Evolutionary conservation across 2,888 invertebrate species (phyloP).

Genomic region (Stomorhina lunata): DNA sequence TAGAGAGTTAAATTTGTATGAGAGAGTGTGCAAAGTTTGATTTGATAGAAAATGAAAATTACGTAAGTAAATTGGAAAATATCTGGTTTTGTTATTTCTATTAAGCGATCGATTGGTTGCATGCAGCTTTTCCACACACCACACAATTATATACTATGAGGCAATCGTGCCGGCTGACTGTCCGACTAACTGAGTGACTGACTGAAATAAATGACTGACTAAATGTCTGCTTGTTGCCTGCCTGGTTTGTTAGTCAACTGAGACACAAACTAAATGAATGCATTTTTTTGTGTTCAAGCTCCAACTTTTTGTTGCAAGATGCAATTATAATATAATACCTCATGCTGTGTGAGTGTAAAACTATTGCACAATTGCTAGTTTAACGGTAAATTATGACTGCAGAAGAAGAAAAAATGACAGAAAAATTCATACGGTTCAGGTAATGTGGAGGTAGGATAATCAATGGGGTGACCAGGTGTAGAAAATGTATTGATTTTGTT

Average conservation of each 20-base stretch:
- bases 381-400: conserved; percentile 56
- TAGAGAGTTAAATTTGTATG: conserved; percentile 34
- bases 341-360: conserved; percentile 47
- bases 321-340: conserved; percentile 46
- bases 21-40: neutral
- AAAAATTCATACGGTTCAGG: conserved; percentile 5
- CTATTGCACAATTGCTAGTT: conserved; percentile 60
- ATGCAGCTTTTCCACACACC: too few relatives aligned
- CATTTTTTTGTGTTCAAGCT: conserved; percentile 14
- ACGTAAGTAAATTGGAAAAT: conserved; percentile 57
- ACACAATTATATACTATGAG: too few relatives aligned
- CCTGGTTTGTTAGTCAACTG: conserved; percentile 23
- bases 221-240: neutral
- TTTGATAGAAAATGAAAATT: conserved; percentile 47
- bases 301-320: conserved; percentile 45
- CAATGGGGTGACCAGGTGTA: conserved; percentile 25
- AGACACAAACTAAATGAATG: conserved; percentile 38
- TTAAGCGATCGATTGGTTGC: conserved; percentile 41
- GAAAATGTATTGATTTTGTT: too few relatives aligned
- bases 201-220: neutral
- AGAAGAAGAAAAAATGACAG: neutral
- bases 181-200: neutral
- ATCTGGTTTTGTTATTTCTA: conserved; percentile 46
- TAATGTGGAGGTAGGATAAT: conserved; percentile 39
- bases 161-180: neutral